Evolutionary conservation across 2,797 vertebrate species (phyloP).

Genomic region (Lutjanus argentimaculatus): DNA sequence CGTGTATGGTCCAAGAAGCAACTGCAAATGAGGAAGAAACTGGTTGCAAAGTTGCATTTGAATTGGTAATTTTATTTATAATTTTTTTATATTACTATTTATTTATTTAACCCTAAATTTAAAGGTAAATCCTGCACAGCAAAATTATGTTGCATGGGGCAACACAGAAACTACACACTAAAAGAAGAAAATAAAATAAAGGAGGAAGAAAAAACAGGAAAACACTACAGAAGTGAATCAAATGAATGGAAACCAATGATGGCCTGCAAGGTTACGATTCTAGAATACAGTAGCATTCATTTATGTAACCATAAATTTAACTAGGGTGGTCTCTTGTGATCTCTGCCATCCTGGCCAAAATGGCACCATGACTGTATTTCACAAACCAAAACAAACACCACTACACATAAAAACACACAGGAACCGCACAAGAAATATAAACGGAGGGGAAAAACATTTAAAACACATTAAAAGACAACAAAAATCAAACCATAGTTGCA

Average conservation of each 20-base stretch:
- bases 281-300: not conserved
- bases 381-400: not conserved
- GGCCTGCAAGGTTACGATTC: not conserved
- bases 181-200: not conserved
- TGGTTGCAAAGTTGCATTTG: not conserved
- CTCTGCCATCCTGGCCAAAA: not conserved
- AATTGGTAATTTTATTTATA: not conserved
- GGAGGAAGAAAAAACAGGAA: not conserved
- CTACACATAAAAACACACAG: not conserved
- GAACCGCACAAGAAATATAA: not conserved
- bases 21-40: not conserved
- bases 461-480: not conserved
- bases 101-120: not conserved
- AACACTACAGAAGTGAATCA: not conserved
- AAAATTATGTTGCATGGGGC: not conserved
- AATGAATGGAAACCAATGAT: constrained; percentile 3
- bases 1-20: not conserved
- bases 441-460: not conserved
- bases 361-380: not conserved
- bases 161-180: not conserved
- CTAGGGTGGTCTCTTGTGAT: not conserved
- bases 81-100: too few relatives aligned
- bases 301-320: not conserved
- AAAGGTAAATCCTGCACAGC: not conserved
- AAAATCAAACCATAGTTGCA: not conserved